These are phyloP conservation scores for Drosophila kanekoi DNA, from an alignment of 2,888 invertebrate species.

Conservation along the genomic window DNA sequence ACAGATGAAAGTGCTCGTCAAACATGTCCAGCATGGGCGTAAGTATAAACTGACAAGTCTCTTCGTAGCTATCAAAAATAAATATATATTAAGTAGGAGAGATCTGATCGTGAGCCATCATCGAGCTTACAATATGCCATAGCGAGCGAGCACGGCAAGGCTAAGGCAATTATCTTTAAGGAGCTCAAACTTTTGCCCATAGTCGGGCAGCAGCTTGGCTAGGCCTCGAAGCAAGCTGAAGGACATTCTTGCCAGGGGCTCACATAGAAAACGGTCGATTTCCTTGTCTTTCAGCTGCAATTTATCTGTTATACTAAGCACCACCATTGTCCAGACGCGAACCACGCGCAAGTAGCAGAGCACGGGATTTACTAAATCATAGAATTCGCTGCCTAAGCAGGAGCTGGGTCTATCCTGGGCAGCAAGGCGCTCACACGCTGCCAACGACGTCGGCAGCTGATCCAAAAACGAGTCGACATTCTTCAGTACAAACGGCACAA, in stretches of 20 bases:
- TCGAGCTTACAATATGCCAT: constrained; percentile 61
- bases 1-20: constrained; percentile 31
- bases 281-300: constrained; percentile 17
- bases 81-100: neutral
- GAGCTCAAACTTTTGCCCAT: neutral
- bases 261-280: constrained; percentile 45
- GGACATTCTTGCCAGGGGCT: constrained; percentile 62
- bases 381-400: constrained; percentile 1
- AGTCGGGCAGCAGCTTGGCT: constrained; percentile 39
- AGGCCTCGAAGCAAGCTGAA: constrained; percentile 56
- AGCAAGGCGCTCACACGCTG: neutral
- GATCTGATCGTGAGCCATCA: too few species aligned
- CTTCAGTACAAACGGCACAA: constrained; percentile 36
- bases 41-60: constrained; percentile 38
- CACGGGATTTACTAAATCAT: constrained; percentile 49
- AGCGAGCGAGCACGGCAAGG: constrained; percentile 50
- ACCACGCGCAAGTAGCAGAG: constrained; percentile 49
- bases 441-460: constrained; percentile 33
- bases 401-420: neutral
- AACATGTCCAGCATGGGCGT: constrained; percentile 60
- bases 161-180: constrained; percentile 41
- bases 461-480: constrained; percentile 51
- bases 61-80: constrained; percentile 33
- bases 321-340: constrained; percentile 46
- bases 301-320: constrained; percentile 13